Percentiles rank a stretch among this genome's conserved stretches.
These are phyloP conservation scores for Panonychus citri DNA, from an alignment of 1,140 invertebrate species.

Conservation along the genomic window DNA sequence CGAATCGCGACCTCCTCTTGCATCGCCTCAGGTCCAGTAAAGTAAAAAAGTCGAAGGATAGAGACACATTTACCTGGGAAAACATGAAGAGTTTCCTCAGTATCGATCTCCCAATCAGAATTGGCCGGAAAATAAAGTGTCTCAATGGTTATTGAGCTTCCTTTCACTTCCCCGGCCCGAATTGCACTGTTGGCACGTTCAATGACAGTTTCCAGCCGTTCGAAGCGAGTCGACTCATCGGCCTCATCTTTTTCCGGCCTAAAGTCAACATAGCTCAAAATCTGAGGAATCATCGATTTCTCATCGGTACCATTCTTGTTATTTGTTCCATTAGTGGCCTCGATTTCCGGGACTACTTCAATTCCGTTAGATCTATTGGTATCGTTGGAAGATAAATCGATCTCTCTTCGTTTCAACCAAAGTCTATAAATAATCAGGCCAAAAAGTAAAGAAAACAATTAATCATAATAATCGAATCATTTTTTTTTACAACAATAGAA, in stretches of 20 bases:
- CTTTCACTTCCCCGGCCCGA: neutral
- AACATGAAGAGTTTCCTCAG: conserved; percentile 4
- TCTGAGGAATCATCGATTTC: neutral
- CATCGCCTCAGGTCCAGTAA: neutral
- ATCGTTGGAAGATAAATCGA: too few relatives aligned
- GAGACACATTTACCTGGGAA: conserved; percentile 3
- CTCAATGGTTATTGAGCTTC: conserved; percentile 4
- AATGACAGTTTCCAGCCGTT: conserved; percentile 6
- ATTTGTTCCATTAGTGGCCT: neutral
- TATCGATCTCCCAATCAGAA: conserved; percentile 7
- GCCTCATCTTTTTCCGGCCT: conserved; percentile 1
- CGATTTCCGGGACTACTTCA: neutral
- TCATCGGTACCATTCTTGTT: neutral
- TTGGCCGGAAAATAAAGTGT: conserved; percentile 6
- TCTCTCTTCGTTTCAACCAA: too few relatives aligned
- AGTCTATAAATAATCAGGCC: too few relatives aligned
- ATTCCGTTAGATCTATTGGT: too few relatives aligned
- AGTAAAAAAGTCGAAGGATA: conserved; percentile 7
- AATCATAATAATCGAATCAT: too few relatives aligned
- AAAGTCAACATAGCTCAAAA: conserved; percentile 6
- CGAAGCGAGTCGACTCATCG: neutral
- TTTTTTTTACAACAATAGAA: too few relatives aligned
- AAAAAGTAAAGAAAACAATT: too few relatives aligned
- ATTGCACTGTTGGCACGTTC: conserved; percentile 1
- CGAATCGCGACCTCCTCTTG: conserved; percentile 1